Evolutionary conservation across 1,140 invertebrate genomes (phyloP).

Genomic region (Plutomurus gul): DNA sequence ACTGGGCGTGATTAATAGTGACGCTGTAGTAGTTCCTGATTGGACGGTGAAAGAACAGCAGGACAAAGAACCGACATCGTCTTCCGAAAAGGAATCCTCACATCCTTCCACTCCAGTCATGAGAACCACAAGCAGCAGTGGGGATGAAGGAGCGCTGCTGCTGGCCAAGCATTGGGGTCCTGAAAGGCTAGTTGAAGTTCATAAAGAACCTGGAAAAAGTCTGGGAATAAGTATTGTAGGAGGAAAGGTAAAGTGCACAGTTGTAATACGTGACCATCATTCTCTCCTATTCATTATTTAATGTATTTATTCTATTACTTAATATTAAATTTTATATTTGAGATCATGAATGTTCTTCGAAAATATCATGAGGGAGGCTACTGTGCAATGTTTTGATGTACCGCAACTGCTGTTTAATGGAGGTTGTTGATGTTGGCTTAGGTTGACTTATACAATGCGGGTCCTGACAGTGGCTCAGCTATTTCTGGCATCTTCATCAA

Average conservation of each 20-base stretch:
- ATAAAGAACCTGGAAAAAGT: conserved; percentile 72
- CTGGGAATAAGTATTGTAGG: conserved; percentile 97
- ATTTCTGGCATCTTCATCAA: conserved; percentile 97
- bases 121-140: conserved; percentile 11
- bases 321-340: not conserved
- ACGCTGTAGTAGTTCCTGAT: not conserved
- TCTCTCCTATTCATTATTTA: not conserved
- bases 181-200: conserved; percentile 70
- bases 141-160: conserved; percentile 56
- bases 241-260: conserved; percentile 74
- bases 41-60: conserved; percentile 14
- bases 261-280: conserved; percentile 54
- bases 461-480: conserved; percentile 59
- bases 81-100: conserved; percentile 2
- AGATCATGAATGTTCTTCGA: no score
- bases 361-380: no score
- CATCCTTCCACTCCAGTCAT: conserved; percentile 18
- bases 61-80: conserved; percentile 17
- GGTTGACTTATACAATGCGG: conserved; percentile 66
- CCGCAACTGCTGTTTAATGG: not conserved
- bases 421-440: conserved; percentile 52
- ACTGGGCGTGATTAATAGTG: not conserved
- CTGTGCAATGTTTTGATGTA: no score
- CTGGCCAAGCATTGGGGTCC: conserved; percentile 86
- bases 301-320: not conserved